Evolutionary conservation across 2,113 vertebrate genomes (phyloP), one percentile per base, ranked within the genome.

Genomic region (Cyprinodon brontotheroides): DNA sequence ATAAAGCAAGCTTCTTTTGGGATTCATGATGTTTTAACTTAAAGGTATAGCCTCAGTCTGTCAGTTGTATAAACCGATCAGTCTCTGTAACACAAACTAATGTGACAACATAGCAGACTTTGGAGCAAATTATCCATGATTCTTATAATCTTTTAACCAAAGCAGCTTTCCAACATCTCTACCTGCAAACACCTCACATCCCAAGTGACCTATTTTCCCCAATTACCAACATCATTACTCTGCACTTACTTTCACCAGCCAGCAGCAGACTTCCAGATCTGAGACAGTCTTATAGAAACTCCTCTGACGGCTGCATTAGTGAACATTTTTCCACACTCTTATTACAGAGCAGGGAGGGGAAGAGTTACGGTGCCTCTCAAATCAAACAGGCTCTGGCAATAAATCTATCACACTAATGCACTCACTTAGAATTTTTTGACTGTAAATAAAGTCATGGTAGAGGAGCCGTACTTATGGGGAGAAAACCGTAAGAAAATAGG

Each of bases 81-180:
- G 89, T 96, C 93, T 90, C 83, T 93, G 91, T 91, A 93, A 94
- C 93, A 96, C 94, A 93, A 93, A 92, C 92, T 89, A 88, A 95
- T 93, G 94, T 94, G 93, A 94, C 94, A 93, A 92, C 91, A 83
- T 65, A 87, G 91, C 90, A 93, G 91, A 94, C 93, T 94, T 93
- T 92, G 93, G 93, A 93, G 81, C 81, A 69, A 79, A 90, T 91
- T 89, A 89, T 86, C 72, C 3, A 80, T 89, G 92, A 93, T 92
- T 94, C 89, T 90, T 92, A 87, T 86, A 84, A 86, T 86, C 80
- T 79, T 80, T 86, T 86, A 92, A 90, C 87, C 85, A 89, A 91
- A 84, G 79, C 90, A 90, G 87, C 87, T 80, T 81, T 84, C 87
- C 86, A 87, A 91, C 90, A 89, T 87, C 76, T 93, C 81, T 84